Evolutionary conservation across 2,113 vertebrate genomes (phyloP), one percentile per base, ranked within the genome.

Genomic region (Hyla sarda): DNA sequence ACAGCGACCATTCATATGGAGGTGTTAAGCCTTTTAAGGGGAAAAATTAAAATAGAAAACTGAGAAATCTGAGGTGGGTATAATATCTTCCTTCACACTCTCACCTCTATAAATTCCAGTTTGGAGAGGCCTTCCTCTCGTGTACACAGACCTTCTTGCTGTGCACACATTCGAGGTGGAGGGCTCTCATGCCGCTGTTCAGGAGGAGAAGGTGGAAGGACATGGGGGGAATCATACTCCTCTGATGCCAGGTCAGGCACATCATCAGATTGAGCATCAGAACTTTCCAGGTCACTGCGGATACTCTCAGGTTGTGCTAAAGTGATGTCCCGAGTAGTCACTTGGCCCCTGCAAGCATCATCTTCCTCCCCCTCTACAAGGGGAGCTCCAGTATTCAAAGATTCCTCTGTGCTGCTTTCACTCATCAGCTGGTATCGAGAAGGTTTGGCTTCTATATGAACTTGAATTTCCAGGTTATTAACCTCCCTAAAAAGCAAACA

Each of bases 381-480:
- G 14, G 93, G 94, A 88, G 94, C 92, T 8, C 93, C 93, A 75
- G 95, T 71, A 0, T 96, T 96, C 82, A 97, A 94, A 0, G 98
- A 96, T 89, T 99, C 98, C 93, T 99, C 98, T 0, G 97, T 97
- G 30, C 97, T 99, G 93, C 95, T 95, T 76, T 94, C 90, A 16
- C 95, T 95, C 88, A 96, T 95, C 90, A 99, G 93, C 91, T 97
- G 97, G 90, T 99, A 95, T 90, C 97, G 97, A 86, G 97, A 99
- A 76, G 98, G 98, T 91, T 99, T 99, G 92, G 97, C 97, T 90
- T 99, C 98, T 1, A 99, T 99, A 95, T 99, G 98, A 93, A 99
- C 98, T 93, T 99, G 98, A 92, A 99, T 98, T 93, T 99, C 98
- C 93, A 99, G 96, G 91, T 99, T 99, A 89, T 96, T 99, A 91